Base-by-base conservation (phyloP, 2,888 invertebrate species). In the Tuta absoluta region DNA sequence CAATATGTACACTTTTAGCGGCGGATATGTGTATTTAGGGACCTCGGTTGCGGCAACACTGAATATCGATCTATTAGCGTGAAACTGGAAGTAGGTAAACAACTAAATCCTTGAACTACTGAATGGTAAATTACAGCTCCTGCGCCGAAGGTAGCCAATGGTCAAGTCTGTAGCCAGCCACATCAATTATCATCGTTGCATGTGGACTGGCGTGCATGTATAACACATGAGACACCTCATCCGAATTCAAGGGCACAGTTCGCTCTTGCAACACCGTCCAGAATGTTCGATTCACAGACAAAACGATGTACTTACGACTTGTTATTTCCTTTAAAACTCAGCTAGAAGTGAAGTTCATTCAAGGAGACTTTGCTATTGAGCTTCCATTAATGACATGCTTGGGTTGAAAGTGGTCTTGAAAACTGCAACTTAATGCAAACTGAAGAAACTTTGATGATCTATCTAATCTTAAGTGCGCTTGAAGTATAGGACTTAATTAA, bases 241-340 rank as follows among this genome's bases (percentile, higher is more conserved):
- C 81, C 83, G 82, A 87, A 88, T 88, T 88, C 88, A 89, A 88
- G 87, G 88, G 82, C 86, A 76, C 71, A 71, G 69, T 17, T 75
- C 69, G 75, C 78, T 79, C 79, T 78, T 85, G 87, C 86, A 83
- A 68, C 51, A 23, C 67, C 69, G 65, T 76, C 81, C 79, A 71
- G 65, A 70, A 75, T 73, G 76, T 78, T 49, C 61, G 48, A 49
- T 56, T 17, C 33, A 33, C 10, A 33, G 12, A 70, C 71, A 67
- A 70, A 67, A 71, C 62, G 61, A 38, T 48, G 11, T 65, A 33
- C 51, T 51, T 21, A 12, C 21, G 51, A 19, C 51, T 53, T 53
- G 23, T 24, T 53, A 23, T 53, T 53, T 53, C 51, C 21, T 53
- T 21, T 53, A 4, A 45, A 17, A 45, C 45, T n/a, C n/a, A n/a